A percentile compares a stretch with the other conserved stretches of the same genome.
phyloP scores from a whole-genome alignment of 2,113 vertebrate species.

The Triplophysa tibetana region DNA sequence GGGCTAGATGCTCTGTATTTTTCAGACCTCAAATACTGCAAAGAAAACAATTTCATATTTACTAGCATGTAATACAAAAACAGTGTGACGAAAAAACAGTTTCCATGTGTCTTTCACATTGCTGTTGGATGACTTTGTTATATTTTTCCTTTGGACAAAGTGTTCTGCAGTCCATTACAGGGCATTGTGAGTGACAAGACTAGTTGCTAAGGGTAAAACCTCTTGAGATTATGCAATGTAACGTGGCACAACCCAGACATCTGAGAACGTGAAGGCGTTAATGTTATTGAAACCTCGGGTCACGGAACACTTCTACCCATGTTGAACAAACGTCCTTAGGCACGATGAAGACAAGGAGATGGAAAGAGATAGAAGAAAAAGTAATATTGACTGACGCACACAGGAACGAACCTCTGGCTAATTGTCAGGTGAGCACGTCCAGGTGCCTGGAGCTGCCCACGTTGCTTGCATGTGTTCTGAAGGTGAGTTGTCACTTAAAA shows the following conservation, averaged over 20 bases:
- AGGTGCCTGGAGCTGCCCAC: constrained; percentile 37
- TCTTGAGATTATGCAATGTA: constrained; percentile 16
- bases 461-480: neutral
- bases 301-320: constrained; percentile 34
- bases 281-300: constrained; percentile 40
- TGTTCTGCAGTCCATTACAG: no score
- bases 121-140: no score
- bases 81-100: no score
- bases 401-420: constrained; percentile 20
- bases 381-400: neutral
- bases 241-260: constrained; percentile 32
- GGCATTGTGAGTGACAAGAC: neutral
- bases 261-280: constrained; percentile 36
- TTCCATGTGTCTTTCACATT: no score
- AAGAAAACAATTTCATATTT: no score
- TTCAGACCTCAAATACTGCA: no score
- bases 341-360: constrained; percentile 33
- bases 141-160: neutral
- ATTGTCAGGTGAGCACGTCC: constrained; percentile 12
- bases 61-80: no score
- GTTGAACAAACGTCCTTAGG: constrained; percentile 33
- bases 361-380: neutral
- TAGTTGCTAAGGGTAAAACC: neutral
- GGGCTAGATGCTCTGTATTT: no score
- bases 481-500: constrained; percentile 20